Base-by-base conservation (phyloP, 2,113 vertebrate species). In the Noturus placidus region DNA sequence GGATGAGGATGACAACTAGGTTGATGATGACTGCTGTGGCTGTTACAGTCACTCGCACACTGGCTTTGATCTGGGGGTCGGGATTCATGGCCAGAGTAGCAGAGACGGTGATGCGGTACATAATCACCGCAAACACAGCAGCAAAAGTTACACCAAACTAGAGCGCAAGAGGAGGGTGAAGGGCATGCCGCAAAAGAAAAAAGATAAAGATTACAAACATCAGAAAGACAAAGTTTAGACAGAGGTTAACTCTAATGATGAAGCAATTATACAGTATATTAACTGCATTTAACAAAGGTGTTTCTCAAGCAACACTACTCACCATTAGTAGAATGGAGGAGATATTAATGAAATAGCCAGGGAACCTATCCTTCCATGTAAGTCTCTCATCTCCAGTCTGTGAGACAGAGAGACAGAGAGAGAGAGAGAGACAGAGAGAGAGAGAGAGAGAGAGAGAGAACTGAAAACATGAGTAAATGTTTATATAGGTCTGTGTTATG, bases 281-380 rank as follows among this genome's bases (percentile, higher is more conserved):
- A 82, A 59, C 33, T 50, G 4, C 27, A 50, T 81, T 35, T 81
- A 59, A 33, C 50, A 76, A 76, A 61, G 33, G 8, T 30, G 38
- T 50, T 46, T 38, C 82, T 85, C 1, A 65, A 80, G 15, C 17
- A 81, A 6, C 33, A 82, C 27, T 70, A n/a, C 93, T 91, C 91
- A 98, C 98, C 98, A 99, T 99, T 46, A 99, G 97, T 89, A 99
- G 95, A 92, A 99, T 97, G 70, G 97, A 95, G 72, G 97, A 97
- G 1, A 97, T 94, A 85, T 98, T 99, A 84, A 97, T 95, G 89
- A 96, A 93, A 88, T 99, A 99, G 88, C 97, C 98, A 84, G 97
- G 97, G 52, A 97, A 92, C 10, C 97, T 96, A 87, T 99, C 98
- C 90, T 92, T 97, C 96, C 97, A 99, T 8, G 94, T 97, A 92